Evolutionary conservation across 2,113 vertebrate species (phyloP).

Genomic region (Dascyllus trimaculatus): DNA sequence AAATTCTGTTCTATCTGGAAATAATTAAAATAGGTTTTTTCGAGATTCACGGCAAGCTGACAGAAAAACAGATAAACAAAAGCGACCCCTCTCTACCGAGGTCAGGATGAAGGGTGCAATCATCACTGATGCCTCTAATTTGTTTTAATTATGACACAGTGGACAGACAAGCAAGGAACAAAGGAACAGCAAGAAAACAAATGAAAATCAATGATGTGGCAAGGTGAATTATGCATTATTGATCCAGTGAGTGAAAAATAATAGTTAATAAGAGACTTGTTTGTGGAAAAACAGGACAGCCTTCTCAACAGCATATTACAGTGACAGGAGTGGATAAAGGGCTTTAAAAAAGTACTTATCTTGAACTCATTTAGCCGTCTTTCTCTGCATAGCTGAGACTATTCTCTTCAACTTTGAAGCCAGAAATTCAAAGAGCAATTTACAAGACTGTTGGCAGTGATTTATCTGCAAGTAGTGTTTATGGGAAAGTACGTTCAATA

Average conservation of each 20-base stretch:
- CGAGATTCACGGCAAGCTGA: constrained; percentile 5
- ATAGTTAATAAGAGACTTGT: constrained; percentile 35
- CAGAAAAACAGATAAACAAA: constrained; percentile 5
- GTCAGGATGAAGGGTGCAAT: constrained; percentile 27
- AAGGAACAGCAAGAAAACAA: constrained; percentile 10
- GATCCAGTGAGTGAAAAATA: constrained; percentile 42
- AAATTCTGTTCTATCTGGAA: neutral
- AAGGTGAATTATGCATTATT: constrained; percentile 23
- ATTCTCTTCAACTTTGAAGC: constrained; percentile 17
- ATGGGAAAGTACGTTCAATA: constrained; percentile 37
- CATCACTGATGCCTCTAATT: constrained; percentile 13
- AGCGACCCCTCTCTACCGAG: constrained; percentile 11
- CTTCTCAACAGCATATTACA: constrained; percentile 30
- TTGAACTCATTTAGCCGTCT: constrained; percentile 11
- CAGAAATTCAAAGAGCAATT: constrained; percentile 41
- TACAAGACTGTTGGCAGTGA: constrained; percentile 18
- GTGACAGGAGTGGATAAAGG: constrained; percentile 11
- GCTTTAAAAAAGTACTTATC: constrained; percentile 16
- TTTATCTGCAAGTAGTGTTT: constrained; percentile 37
- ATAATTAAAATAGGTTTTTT: neutral
- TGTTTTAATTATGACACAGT: constrained; percentile 30
- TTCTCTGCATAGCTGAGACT: neutral
- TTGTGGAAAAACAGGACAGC: constrained; percentile 22
- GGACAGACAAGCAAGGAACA: constrained; percentile 18
- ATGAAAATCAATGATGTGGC: constrained; percentile 31